Conservation (phyloP, 2,797 vertebrate species). For the Acestrorhynchus altus region DNA sequence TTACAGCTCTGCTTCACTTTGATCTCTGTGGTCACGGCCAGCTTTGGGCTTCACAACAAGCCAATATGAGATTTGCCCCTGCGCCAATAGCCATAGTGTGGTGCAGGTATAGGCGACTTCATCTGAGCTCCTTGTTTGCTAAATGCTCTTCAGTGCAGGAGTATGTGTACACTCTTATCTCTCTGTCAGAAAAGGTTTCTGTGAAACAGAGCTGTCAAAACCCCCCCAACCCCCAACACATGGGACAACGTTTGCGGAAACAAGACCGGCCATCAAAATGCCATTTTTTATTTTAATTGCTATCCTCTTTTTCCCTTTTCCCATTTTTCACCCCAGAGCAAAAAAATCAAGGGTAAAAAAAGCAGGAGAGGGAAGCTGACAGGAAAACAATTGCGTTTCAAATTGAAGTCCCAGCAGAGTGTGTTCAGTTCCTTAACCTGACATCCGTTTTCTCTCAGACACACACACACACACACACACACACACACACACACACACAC, state of each 20-base stretch:
- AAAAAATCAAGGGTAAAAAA: constrained; percentile 75
- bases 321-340: constrained; percentile 85
- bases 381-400: constrained; percentile 86
- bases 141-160: constrained; percentile 76
- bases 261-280: constrained; percentile 81
- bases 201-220: constrained; percentile 78
- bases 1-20: constrained; percentile 1
- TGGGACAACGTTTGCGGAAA: constrained; percentile 68
- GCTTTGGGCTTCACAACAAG: constrained; percentile 1
- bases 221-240: constrained; percentile 52
- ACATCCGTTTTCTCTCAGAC: constrained; percentile 77
- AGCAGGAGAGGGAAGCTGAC: constrained; percentile 80
- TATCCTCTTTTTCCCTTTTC: constrained; percentile 71
- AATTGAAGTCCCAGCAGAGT: constrained; percentile 86
- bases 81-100: constrained; percentile 18
- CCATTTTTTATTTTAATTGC: constrained; percentile 84
- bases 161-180: constrained; percentile 77
- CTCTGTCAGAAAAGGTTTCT: constrained; percentile 76
- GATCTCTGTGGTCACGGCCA: constrained; percentile 28
- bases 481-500: constrained; percentile 60
- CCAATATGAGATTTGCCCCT: background rate
- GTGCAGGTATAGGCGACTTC: constrained; percentile 65
- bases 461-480: constrained; percentile 54
- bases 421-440: constrained; percentile 86
- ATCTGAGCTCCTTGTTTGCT: constrained; percentile 74